phyloP scores from a whole-genome alignment of 1,140 invertebrate species.

The Oppia nitens region DNA sequence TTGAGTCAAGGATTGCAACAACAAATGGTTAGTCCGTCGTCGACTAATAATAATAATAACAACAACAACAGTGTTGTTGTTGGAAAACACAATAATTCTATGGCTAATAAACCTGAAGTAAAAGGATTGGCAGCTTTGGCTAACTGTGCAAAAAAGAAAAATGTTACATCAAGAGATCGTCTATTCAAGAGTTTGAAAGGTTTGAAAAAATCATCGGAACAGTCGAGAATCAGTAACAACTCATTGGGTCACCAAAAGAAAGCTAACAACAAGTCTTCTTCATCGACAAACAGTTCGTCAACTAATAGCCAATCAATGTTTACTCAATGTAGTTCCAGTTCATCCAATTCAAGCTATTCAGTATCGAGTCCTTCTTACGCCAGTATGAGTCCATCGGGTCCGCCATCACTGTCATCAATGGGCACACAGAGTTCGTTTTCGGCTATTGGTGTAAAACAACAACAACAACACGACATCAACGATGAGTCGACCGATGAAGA shows the following conservation, averaged over 20 bases:
- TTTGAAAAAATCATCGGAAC: constrained; percentile 15
- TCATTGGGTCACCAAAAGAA: too few species aligned
- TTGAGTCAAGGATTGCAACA: neutral
- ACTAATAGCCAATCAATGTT: neutral
- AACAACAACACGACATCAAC: neutral
- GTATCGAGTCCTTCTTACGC: neutral
- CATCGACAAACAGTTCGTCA: neutral
- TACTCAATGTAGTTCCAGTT: neutral
- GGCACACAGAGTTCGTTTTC: neutral
- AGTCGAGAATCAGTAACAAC: neutral
- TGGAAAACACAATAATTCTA: neutral
- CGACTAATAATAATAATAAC: constrained; percentile 1
- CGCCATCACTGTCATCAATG: neutral
- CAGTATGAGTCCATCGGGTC: neutral
- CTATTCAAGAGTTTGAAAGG: constrained; percentile 20
- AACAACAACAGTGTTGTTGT: neutral
- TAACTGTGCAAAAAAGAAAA: constrained; percentile 8
- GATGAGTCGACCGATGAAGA: neutral
- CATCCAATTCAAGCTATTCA: neutral
- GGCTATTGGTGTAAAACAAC: neutral
- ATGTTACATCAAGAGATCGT: constrained; percentile 19
- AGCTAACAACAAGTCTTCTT: neutral
- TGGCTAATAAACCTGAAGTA: neutral
- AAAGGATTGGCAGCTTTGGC: neutral
- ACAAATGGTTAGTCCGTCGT: too few species aligned